Percentiles rank a stretch among this genome's conserved stretches.
phyloP scores from a whole-genome alignment of 2,113 vertebrate species.

The Sminthopsis crassicaudata region DNA sequence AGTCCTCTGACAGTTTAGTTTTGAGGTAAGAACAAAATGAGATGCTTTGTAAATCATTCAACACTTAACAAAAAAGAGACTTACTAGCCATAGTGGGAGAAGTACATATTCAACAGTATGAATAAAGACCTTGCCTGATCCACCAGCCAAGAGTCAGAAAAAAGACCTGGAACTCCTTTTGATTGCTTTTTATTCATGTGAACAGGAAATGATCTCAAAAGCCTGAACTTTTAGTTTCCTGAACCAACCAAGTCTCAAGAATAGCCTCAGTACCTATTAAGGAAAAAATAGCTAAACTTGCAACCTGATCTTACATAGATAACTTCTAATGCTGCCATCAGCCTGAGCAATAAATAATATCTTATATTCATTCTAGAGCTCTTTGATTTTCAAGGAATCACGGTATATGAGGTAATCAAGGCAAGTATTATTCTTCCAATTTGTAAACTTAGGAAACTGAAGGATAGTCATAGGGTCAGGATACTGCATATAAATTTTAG shows the following conservation, averaged over 20 bases:
- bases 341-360: background rate
- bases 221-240: background rate
- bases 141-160: background rate
- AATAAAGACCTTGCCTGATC: background rate
- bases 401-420: background rate
- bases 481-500: background rate
- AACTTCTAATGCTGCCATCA: background rate
- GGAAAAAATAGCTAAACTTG: background rate
- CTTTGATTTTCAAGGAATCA: background rate
- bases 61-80: background rate
- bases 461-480: background rate
- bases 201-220: background rate
- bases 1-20: background rate
- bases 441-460: background rate
- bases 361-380: background rate
- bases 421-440: background rate
- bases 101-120: background rate
- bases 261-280: background rate
- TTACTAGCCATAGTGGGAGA: background rate
- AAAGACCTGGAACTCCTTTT: background rate
- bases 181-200: background rate
- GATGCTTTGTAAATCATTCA: background rate
- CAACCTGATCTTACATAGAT: background rate
- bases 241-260: background rate
- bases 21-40: background rate